Evolutionary conservation across 2,888 invertebrate species (phyloP).

Genomic region (Girardia tigrina): DNA sequence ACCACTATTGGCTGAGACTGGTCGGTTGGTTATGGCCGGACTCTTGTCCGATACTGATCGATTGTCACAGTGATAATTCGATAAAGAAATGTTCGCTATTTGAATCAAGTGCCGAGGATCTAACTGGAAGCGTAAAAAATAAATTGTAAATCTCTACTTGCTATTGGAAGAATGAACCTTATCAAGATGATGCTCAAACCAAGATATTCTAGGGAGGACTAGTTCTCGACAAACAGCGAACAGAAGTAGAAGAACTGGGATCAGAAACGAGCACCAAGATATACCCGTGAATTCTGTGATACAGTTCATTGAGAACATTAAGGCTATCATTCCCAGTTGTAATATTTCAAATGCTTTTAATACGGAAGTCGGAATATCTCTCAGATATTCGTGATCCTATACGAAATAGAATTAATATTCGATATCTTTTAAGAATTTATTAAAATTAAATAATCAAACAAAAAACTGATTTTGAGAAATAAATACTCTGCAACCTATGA

Average conservation of each 20-base stretch:
- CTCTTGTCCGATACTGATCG: not conserved
- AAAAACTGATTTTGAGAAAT: no score
- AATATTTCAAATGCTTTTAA: not conserved
- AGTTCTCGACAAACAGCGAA: not conserved
- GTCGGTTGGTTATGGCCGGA: not conserved
- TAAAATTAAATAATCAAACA: no score
- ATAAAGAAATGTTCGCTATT: not conserved
- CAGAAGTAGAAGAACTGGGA: not conserved
- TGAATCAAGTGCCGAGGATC: slow-evolving; percentile 10
- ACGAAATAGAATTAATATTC: no score
- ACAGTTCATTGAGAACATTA: slow-evolving; percentile 1
- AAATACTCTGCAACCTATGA: no score
- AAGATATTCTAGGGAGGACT: not conserved
- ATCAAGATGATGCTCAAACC: slow-evolving; percentile 2
- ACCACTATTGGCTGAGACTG: not conserved
- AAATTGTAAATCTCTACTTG: not conserved
- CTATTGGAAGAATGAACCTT: not conserved
- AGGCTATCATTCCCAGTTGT: not conserved
- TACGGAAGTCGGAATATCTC: not conserved
- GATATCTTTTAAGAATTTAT: no score
- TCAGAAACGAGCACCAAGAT: slow-evolving; percentile 2
- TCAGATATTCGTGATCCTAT: not conserved
- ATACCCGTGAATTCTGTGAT: slow-evolving; percentile 13
- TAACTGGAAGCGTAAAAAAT: not conserved
- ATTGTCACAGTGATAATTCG: not conserved